Conservation (phyloP, 2,797 vertebrate species). For the Cuniculus paca region DNA sequence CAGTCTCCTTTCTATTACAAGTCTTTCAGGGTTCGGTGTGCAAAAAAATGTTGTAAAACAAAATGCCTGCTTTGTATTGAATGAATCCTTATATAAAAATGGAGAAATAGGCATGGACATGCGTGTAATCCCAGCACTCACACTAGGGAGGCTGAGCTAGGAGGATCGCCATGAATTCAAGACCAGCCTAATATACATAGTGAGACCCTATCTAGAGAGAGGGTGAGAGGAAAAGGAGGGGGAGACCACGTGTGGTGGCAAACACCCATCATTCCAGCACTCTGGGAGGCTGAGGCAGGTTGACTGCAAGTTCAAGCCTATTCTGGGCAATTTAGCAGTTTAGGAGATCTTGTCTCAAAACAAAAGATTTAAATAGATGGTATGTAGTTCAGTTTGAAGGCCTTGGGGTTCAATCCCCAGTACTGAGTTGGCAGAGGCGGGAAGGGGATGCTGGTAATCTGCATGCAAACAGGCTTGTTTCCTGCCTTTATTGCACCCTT, state of each 20-base stretch:
- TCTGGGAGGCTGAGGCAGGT: neutral
- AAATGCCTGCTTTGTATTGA: neutral
- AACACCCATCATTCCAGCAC: neutral
- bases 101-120: neutral
- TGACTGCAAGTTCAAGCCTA: neutral
- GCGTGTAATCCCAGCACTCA: neutral
- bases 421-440: neutral
- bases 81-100: slow-evolving; percentile 63
- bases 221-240: neutral
- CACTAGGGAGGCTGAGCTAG: neutral
- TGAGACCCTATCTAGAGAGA: neutral
- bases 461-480: slow-evolving; percentile 33
- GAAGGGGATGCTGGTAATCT: neutral
- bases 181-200: neutral
- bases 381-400: neutral
- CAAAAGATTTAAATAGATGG: neutral
- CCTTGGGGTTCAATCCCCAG: neutral
- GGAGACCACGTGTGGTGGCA: neutral
- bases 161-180: neutral
- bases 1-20: neutral
- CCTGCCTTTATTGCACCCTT: neutral
- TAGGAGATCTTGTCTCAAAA: neutral
- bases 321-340: neutral
- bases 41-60: neutral
- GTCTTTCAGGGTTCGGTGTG: neutral